Percentiles rank a stretch among this genome's conserved stretches.
Conservation (phyloP, 2,797 vertebrate species). For the Steatocranus sp. region DNA sequence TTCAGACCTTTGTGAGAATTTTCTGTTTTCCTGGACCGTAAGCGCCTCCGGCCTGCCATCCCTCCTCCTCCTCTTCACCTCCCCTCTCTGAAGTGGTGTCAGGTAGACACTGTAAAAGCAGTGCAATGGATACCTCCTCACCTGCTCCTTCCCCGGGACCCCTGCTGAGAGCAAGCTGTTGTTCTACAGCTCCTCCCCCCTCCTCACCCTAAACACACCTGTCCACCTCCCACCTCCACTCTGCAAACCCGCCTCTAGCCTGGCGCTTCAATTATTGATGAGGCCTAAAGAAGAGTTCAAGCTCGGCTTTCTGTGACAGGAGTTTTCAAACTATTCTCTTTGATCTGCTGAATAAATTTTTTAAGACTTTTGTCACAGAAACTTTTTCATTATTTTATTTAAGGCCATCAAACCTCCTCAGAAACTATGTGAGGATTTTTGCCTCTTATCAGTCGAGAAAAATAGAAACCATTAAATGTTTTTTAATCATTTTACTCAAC, state of each 20-base stretch:
- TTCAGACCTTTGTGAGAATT: background rate
- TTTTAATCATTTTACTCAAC: background rate
- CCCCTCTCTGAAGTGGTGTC: conserved; percentile 59
- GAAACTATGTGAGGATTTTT: background rate
- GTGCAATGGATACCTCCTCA: conserved; percentile 73
- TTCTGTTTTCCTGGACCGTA: background rate
- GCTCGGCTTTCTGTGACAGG: background rate
- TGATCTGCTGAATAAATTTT: background rate
- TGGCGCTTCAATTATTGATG: conserved; percentile 44
- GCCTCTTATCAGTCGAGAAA: fast-evolving
- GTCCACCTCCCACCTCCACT: conserved; percentile 24
- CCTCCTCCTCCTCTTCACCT: background rate
- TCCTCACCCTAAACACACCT: conserved; percentile 50
- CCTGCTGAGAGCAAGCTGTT: conserved; percentile 77
- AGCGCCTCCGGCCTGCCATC: background rate
- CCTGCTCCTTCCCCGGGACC: conserved; percentile 67
- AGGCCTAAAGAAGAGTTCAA: conserved; percentile 10
- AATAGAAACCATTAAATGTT: background rate
- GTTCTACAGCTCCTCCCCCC: conserved; percentile 34
- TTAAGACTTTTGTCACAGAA: background rate
- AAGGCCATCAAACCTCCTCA: background rate
- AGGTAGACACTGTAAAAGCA: conserved; percentile 67
- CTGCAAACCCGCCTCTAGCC: conserved; percentile 12
- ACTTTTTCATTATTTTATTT: background rate
- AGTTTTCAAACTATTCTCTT: background rate